These are phyloP conservation scores for Ceyx erithaca DNA, from an alignment of 2,797 vertebrate species.

Conservation along the genomic window DNA sequence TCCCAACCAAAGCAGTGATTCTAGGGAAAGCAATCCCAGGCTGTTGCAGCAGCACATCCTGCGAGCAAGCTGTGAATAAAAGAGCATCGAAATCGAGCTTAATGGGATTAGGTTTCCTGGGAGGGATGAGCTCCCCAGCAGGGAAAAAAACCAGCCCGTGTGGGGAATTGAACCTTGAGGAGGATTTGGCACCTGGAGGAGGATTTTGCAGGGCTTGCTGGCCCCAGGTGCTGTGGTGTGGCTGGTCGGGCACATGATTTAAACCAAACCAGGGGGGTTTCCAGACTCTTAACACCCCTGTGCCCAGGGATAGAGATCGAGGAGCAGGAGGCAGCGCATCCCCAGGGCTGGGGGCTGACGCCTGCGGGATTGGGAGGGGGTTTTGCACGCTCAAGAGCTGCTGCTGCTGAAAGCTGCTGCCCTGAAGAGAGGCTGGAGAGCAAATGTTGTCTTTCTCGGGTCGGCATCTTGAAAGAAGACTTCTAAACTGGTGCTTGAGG, in stretches of 20 bases:
- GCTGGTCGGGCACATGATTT: background rate
- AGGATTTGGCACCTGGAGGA: background rate
- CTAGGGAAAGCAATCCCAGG: background rate
- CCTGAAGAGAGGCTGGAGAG: rapidly evolving
- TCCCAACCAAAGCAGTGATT: background rate
- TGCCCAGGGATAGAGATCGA: background rate
- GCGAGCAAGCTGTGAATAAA: background rate
- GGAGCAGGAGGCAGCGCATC: rapidly evolving
- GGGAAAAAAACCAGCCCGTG: background rate
- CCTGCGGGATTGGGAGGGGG: rapidly evolving
- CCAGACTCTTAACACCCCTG: rapidly evolving
- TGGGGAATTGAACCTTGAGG: background rate
- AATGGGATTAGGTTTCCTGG: background rate
- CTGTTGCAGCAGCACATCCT: background rate
- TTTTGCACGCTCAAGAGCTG: background rate
- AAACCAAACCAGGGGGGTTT: background rate
- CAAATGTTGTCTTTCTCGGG: background rate
- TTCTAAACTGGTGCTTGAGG: background rate
- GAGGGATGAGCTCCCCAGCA: background rate
- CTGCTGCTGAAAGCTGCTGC: background rate
- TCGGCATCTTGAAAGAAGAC: background rate
- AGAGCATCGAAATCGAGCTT: rapidly evolving
- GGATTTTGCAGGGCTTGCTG: background rate
- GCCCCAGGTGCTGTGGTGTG: background rate
- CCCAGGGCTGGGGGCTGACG: rapidly evolving